Base-by-base conservation (phyloP, 2,113 vertebrate genomes). In the Sigmodon hispidus region DNA sequence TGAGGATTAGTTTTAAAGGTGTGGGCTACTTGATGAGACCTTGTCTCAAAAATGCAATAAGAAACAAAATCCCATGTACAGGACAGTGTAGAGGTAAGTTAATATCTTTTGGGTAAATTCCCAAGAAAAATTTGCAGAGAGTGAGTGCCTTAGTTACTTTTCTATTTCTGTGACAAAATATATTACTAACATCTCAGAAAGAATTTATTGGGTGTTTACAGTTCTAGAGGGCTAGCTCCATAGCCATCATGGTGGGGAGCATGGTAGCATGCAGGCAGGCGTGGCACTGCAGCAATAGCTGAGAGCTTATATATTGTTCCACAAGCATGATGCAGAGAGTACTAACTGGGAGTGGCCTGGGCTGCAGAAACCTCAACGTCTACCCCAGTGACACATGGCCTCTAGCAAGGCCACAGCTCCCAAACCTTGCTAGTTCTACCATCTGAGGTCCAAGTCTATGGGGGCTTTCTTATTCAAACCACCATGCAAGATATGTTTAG, bases 21-120 rank as follows among this genome's bases (percentile, higher is more conserved):
- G 29, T 65, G 29, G 83, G 43, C 83, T 34, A 65, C 83, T 48
- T 85, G 59, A 17, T 85, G 43, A 85, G 61, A 85, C 9, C 22
- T 29, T 45, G 26, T 84, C 59, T 65, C 61, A 48, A 65, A 67
- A 34, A 45, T 45, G 12, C 29, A 85, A 12, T 45, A 85, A 63
- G 17, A 48, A 67, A 63, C 29, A 48, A 67, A 50, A 50, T 15
- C 57, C 34, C 26, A 31, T 21, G 29, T 36, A 12, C 34, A 50
- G 31, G 65, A 36, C 45, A 63, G 22, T 40, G 26, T 79, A 57
- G 6, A 77, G 31, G 4, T 16, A 29, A 45, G 15, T 50, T 90
- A 79, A 81, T 72, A 50, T 91, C 19, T 26, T 85, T 87, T 91
- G 45, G 7, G 52, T 67, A 85, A 86, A 86, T 87, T 80, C 89